Percentiles rank a stretch among this genome's conserved stretches.
phyloP scores from a whole-genome alignment of 2,888 invertebrate species.

The Lasiommata megera region DNA sequence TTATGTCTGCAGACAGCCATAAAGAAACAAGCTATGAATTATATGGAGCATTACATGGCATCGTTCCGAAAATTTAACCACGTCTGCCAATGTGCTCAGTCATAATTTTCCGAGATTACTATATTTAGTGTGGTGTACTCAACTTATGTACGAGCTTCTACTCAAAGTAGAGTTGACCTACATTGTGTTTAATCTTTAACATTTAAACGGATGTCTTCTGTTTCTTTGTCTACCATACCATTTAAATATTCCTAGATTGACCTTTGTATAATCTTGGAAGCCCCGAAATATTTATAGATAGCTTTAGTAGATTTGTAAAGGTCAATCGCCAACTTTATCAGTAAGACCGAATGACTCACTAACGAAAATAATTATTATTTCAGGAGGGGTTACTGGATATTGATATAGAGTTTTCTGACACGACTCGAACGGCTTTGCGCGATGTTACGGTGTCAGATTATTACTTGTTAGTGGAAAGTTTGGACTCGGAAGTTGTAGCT shows the following conservation, averaged over 20 bases:
- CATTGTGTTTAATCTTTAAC: too few species aligned
- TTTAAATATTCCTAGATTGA: too few species aligned
- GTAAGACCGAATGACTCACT: neutral
- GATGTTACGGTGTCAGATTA: conserved; percentile 94
- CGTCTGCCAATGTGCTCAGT: neutral
- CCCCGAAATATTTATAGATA: conserved; percentile 13
- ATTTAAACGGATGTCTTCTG: too few species aligned
- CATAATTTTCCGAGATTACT: neutral
- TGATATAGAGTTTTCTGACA: conserved; percentile 95
- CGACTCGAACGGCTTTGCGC: conserved; percentile 90
- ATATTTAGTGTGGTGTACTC: neutral
- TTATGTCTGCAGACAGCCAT: conserved; percentile 4
- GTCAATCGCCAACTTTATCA: conserved; percentile 10
- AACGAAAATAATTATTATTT: conserved; percentile 35
- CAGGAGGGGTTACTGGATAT: conserved; percentile 96
- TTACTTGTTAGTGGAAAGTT: conserved; percentile 92
- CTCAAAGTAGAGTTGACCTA: too few species aligned
- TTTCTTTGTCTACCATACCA: too few species aligned
- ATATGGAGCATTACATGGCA: neutral
- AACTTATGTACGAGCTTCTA: neutral
- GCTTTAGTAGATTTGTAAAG: conserved; percentile 15
- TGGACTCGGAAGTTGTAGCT: conserved; percentile 95
- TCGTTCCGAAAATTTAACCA: neutral
- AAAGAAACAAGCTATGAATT: conserved; percentile 1
- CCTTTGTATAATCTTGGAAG: conserved; percentile 21